Evolutionary conservation across 2,888 invertebrate species (phyloP).

Genomic region (Rhaphigaster nebulosa): DNA sequence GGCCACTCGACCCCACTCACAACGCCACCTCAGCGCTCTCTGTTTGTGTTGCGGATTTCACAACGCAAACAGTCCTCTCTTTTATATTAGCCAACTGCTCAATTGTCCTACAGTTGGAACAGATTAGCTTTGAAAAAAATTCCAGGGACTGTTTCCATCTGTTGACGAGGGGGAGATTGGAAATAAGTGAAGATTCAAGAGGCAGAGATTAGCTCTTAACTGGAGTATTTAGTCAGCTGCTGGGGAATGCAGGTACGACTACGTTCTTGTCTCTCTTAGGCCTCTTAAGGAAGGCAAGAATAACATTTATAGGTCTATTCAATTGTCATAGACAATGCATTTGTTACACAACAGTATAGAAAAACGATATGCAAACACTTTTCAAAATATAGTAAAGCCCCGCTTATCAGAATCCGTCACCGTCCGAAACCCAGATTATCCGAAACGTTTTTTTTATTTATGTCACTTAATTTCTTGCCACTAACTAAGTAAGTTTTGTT

Average conservation of each 20-base stretch:
- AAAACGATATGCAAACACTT: background rate
- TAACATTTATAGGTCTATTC: background rate
- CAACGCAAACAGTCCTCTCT: constrained; percentile 10
- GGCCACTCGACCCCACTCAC: constrained; percentile 33
- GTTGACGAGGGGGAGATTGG: background rate
- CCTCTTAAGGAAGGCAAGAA: background rate
- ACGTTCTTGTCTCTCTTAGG: background rate
- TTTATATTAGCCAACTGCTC: constrained; percentile 26
- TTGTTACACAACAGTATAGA: background rate
- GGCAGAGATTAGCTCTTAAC: background rate
- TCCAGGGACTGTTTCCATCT: constrained; percentile 8
- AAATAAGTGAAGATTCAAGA: background rate
- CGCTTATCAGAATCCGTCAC: background rate
- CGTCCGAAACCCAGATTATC: no score
- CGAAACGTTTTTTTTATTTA: no score
- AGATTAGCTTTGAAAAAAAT: constrained; percentile 37
- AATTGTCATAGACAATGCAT: background rate
- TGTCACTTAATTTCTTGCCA: no score
- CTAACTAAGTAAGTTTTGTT: no score
- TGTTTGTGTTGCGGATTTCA: constrained; percentile 37
- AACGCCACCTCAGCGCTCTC: background rate
- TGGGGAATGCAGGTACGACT: background rate
- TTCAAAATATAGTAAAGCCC: background rate
- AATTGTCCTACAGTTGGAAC: background rate
- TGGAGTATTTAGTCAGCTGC: constrained; percentile 39